Conservation (phyloP, 2,113 vertebrate genomes). For the Corynorhinus townsendii region DNA sequence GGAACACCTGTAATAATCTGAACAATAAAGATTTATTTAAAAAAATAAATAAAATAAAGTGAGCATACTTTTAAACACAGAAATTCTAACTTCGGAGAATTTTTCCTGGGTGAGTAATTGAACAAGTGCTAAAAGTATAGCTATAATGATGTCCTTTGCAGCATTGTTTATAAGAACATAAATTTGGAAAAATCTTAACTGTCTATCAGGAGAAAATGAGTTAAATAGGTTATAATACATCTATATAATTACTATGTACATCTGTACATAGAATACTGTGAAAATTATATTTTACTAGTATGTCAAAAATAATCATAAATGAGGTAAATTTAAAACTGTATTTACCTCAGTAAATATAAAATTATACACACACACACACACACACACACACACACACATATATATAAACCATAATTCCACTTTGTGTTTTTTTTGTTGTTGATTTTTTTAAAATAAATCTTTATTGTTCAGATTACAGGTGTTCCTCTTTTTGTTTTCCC, state of each 20-base stretch:
- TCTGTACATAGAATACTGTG: background rate
- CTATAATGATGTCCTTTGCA: background rate
- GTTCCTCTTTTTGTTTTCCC: no score
- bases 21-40: no score
- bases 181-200: background rate
- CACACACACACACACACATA: no score
- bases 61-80: background rate
- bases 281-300: background rate
- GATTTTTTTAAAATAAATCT: no score
- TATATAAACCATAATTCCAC: no score
- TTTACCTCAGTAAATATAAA: background rate
- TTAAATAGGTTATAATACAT: background rate
- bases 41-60: no score
- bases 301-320: background rate
- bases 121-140: background rate
- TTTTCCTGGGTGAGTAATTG: background rate
- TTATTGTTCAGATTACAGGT: no score
- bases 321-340: background rate
- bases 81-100: background rate
- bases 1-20: no score
- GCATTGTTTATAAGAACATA: background rate
- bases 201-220: background rate
- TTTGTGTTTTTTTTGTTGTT: no score
- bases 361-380: no score
- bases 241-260: background rate